A percentile compares a stretch with the other conserved stretches of the same genome.
These are phyloP conservation scores for Actinernus sp. DNA, from an alignment of 92 coral and sea anemone species.

Conservation along the genomic window DNA sequence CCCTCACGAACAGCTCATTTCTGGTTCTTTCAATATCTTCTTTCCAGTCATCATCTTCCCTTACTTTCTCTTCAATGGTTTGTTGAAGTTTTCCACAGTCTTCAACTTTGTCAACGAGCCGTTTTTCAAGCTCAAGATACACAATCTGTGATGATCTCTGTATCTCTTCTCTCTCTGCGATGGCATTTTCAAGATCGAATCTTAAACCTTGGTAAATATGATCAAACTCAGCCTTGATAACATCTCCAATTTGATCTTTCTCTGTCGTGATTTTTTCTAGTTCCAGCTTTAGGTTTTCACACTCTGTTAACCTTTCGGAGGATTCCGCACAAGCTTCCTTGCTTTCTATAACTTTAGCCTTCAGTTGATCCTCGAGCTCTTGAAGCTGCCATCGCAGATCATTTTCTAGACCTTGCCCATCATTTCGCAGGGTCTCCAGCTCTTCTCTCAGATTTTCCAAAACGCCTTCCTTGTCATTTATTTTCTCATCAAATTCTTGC, in stretches of 20 bases:
- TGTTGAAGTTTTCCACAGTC: constrained; percentile 64
- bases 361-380: not conserved
- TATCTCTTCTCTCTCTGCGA: constrained; percentile 12
- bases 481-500: constrained; percentile 29
- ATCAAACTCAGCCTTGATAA: constrained; percentile 57
- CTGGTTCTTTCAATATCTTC: constrained; percentile 32
- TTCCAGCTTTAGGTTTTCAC: constrained; percentile 4
- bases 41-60: constrained; percentile 16
- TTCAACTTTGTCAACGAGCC: constrained; percentile 18
- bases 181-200: constrained; percentile 40
- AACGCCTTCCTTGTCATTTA: constrained; percentile 37
- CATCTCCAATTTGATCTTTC: constrained; percentile 6
- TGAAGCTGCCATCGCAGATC: not conserved
- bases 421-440: constrained; percentile 26
- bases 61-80: constrained; percentile 58
- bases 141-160: constrained; percentile 15
- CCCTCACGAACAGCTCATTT: constrained; percentile 29
- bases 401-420: constrained; percentile 17
- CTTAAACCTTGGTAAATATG: constrained; percentile 53
- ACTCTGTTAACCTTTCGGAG: not conserved
- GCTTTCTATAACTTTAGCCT: not conserved
- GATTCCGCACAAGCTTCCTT: not conserved
- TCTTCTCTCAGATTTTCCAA: constrained; percentile 27
- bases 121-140: constrained; percentile 29
- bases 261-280: constrained; percentile 14